phyloP scores from a whole-genome alignment of 2,113 vertebrate genomes.

The Muntiacus reevesi region DNA sequence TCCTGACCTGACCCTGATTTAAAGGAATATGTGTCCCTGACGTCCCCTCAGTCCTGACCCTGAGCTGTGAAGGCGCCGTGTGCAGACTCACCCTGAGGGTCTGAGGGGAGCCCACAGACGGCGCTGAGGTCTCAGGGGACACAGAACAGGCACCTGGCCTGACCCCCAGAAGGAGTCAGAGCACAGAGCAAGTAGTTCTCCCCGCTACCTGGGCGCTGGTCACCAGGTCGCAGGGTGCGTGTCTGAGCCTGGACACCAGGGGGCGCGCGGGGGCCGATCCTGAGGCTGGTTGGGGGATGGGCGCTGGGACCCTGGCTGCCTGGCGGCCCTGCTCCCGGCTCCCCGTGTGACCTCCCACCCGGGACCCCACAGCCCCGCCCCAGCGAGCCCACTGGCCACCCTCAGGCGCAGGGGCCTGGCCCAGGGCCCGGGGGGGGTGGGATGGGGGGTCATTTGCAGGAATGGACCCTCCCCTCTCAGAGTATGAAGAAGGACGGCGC shows the following conservation, averaged over 20 bases:
- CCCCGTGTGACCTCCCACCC: background rate
- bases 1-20: background rate
- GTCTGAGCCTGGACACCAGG: background rate
- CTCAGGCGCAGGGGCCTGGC: background rate
- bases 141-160: background rate
- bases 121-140: background rate
- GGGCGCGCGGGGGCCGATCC: fast-evolving
- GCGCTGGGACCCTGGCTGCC: background rate
- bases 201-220: background rate
- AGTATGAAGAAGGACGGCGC: too few relatives aligned
- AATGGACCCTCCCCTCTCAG: fast-evolving
- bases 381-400: too few relatives aligned
- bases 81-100: background rate
- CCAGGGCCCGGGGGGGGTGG: fast-evolving
- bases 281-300: fast-evolving
- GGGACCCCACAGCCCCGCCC: fast-evolving
- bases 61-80: background rate
- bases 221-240: too few relatives aligned
- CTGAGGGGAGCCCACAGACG: background rate
- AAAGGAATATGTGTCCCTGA: background rate
- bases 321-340: background rate
- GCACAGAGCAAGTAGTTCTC: background rate
- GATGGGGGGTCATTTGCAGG: background rate
- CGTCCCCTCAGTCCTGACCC: background rate
- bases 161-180: background rate